Percentiles rank a stretch among this genome's conserved stretches.
Evolutionary conservation across 1,140 invertebrate genomes (phyloP).

Genomic region (Camponotus pennsylvanicus): DNA sequence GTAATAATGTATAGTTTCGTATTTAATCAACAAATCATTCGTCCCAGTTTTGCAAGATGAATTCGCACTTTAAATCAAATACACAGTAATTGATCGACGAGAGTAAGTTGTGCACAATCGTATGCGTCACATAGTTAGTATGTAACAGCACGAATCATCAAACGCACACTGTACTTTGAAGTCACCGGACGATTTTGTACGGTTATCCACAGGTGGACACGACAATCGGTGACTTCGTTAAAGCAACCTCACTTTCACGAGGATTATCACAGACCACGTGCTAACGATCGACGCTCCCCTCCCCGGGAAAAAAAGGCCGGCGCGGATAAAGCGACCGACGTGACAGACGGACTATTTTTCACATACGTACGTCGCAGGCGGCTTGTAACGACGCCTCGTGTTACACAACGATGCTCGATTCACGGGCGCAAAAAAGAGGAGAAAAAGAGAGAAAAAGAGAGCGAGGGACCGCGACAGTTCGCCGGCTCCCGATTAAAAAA

Average conservation of each 20-base stretch:
- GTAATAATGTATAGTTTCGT: not conserved
- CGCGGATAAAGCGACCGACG: conserved; percentile 22
- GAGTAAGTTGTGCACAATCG: not conserved
- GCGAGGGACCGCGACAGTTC: conserved; percentile 28
- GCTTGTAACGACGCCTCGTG: conserved; percentile 17
- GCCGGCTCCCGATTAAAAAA: conserved; percentile 45
- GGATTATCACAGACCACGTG: conserved; percentile 63
- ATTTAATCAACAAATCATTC: not conserved
- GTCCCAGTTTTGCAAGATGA: conserved; percentile 19
- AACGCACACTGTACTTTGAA: conserved; percentile 26
- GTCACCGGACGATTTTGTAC: conserved; percentile 34
- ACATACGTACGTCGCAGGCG: conserved; percentile 7
- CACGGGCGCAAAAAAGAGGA: not conserved
- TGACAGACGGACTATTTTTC: conserved; percentile 44
- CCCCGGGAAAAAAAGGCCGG: conserved; percentile 1
- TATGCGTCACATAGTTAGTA: conserved; percentile 2
- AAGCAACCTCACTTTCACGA: conserved; percentile 60
- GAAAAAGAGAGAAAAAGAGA: not conserved
- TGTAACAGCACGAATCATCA: conserved; percentile 29
- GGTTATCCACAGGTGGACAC: conserved; percentile 65
- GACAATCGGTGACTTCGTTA: conserved; percentile 54
- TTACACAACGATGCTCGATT: conserved; percentile 34
- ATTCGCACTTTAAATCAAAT: conserved; percentile 5
- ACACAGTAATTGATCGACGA: not conserved
- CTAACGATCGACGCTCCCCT: conserved; percentile 47